phyloP scores from a whole-genome alignment of 2,113 vertebrate genomes.

The Epinephelus cyanopodus region DNA sequence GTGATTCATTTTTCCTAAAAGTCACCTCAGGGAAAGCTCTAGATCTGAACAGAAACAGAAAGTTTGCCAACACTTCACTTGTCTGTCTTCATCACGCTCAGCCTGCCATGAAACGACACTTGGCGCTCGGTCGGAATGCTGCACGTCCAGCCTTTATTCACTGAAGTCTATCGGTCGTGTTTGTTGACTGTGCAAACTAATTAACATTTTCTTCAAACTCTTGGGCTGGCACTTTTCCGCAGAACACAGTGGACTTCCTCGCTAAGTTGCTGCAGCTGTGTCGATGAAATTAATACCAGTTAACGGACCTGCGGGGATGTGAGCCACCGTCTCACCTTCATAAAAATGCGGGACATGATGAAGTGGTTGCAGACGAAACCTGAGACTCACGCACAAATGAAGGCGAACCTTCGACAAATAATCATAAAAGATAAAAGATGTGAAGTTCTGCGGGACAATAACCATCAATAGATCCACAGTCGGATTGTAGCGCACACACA shows the following conservation, averaged over 20 bases:
- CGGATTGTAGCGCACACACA: background rate
- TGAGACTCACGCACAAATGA: background rate
- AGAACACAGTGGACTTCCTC: constrained; percentile 4
- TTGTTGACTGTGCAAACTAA: background rate
- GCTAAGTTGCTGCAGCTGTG: constrained; percentile 30
- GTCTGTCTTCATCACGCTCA: constrained; percentile 14
- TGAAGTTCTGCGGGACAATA: constrained; percentile 4
- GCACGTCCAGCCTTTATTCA: constrained; percentile 9
- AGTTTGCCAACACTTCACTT: background rate
- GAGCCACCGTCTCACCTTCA: constrained; percentile 5
- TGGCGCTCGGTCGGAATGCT: background rate
- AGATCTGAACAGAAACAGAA: background rate
- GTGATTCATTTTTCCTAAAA: background rate
- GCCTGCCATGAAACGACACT: background rate
- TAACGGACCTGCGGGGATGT: constrained; percentile 25
- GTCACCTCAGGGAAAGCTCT: background rate
- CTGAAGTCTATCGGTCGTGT: constrained; percentile 1
- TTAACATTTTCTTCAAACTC: constrained; percentile 8
- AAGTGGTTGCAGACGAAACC: constrained; percentile 9
- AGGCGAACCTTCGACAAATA: background rate
- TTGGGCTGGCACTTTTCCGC: background rate
- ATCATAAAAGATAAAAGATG: background rate
- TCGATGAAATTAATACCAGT: constrained; percentile 22
- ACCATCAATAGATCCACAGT: background rate
- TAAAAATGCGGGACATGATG: background rate